Evolutionary conservation across 2,888 invertebrate species (phyloP), one percentile per base, ranked within the genome.

Genomic region (Serripes groenlandicus): DNA sequence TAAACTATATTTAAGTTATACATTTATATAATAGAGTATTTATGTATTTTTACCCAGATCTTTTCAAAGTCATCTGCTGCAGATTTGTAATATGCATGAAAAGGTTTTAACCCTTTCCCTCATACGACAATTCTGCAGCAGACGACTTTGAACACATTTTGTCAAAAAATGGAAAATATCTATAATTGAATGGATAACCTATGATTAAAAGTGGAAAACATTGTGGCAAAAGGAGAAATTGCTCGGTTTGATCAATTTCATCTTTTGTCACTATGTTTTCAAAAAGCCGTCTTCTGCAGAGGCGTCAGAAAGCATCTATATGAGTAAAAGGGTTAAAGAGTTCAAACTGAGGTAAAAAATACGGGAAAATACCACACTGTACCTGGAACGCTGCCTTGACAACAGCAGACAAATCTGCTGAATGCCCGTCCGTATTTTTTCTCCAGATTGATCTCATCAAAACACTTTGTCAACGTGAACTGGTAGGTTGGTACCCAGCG

Each of bases 401-500:
- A 85, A 18, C 77, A 68, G 54, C 82, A 85, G 2, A 85, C 70
- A 42, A 75, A 37, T 30, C 34, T 42, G 37, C 82, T 77, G 69
- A 85, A 85, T 11, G 60, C 58, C 62, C 75, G 56, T 4, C 85
- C 82, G 28, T 71, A 34, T 15, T 72, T 78, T 34, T 64, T 80
- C n/a, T 56, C 54, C 26, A 85, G 34, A 7, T 76, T 30, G 0
- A 81, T 42, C 15, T 54, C 74, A 0, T 35, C 73, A 49, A 78
- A 78, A 30, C 77, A 80, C 49, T 80, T 83, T 23, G 78, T 82
- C 64, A 88, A 34, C 1, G 75, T 78, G 66, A 78, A 88, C 70
- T 88, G 88, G 58, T 73, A 86, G 18, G 84, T 83, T 1, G 85
- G 77, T 52, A 82, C 49, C 88, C 88, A 88, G 30, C 77, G 60